These are phyloP conservation scores for Drosophila pallidifrons DNA, from an alignment of 1,140 invertebrate species.

Conservation along the genomic window DNA sequence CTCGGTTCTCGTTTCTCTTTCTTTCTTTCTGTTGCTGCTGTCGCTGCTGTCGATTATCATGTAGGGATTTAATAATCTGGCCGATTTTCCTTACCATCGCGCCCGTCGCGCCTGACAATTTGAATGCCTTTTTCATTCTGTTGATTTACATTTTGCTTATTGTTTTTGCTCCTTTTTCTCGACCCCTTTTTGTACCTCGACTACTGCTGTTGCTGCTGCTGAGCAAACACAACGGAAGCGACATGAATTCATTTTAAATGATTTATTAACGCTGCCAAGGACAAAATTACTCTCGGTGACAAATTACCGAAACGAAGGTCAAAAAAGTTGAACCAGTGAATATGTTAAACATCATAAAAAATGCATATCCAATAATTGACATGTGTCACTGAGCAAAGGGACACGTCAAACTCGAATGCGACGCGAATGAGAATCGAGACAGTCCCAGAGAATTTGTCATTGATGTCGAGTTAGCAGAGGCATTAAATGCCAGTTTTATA, in stretches of 20 bases:
- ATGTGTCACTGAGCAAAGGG: constrained; percentile 38
- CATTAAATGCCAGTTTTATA: constrained; percentile 10
- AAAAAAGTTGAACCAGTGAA: constrained; percentile 12
- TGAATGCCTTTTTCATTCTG: constrained; percentile 55
- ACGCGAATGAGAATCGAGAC: not conserved
- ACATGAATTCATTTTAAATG: constrained; percentile 57
- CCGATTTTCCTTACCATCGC: constrained; percentile 31
- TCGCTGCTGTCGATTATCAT: constrained; percentile 60
- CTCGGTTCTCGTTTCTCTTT: not conserved
- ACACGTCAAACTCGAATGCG: not conserved
- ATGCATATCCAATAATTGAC: constrained; percentile 61
- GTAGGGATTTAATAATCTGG: constrained; percentile 76
- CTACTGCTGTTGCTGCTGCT: constrained; percentile 7
- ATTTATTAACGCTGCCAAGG: constrained; percentile 58
- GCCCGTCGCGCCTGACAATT: constrained; percentile 52
- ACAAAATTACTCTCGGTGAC: constrained; percentile 29
- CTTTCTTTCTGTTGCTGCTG: not conserved
- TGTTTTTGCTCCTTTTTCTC: constrained; percentile 31
- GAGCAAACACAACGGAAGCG: constrained; percentile 45
- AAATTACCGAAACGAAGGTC: constrained; percentile 35
- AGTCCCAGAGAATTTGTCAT: not conserved
- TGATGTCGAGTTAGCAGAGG: not conserved
- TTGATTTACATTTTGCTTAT: constrained; percentile 70
- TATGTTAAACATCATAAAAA: constrained; percentile 56
- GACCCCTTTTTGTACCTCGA: not conserved